These are phyloP conservation scores for Acipenser transmontanus DNA, from an alignment of 2,797 vertebrate genomes.

Conservation along the genomic window DNA sequence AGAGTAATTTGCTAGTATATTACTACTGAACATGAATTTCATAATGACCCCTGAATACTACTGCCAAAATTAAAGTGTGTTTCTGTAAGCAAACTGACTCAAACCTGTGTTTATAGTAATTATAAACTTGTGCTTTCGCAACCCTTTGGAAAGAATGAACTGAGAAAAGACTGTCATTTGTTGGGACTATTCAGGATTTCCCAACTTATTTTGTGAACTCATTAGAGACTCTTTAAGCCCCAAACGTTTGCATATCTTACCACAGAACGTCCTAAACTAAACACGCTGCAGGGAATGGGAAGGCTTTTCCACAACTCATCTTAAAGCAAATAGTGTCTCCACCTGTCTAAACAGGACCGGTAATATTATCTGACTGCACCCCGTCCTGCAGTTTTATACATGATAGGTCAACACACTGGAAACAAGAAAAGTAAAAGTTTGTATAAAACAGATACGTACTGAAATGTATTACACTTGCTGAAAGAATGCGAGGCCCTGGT, in stretches of 20 bases:
- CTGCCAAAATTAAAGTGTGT: conserved; percentile 34
- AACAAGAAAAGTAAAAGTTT: conserved; percentile 6
- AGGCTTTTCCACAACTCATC: conserved; percentile 37
- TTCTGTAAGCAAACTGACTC: conserved; percentile 43
- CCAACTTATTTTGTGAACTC: conserved; percentile 50
- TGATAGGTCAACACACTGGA: background rate
- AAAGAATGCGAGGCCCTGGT: too few species aligned
- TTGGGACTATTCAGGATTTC: conserved; percentile 51
- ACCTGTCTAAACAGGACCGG: background rate
- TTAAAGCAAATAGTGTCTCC: background rate
- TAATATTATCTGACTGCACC: background rate
- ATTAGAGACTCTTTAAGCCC: conserved; percentile 35
- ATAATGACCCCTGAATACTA: conserved; percentile 23
- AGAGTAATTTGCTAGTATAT: background rate
- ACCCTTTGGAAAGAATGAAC: conserved; percentile 54
- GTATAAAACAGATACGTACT: conserved; percentile 1
- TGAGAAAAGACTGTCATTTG: conserved; percentile 56
- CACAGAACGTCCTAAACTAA: conserved; percentile 44
- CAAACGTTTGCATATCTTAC: conserved; percentile 44
- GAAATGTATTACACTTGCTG: too few species aligned
- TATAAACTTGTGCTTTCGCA: conserved; percentile 44
- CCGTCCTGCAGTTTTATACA: background rate
- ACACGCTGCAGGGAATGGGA: conserved; percentile 45
- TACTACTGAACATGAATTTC: conserved; percentile 14
- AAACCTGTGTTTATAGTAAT: conserved; percentile 49